phyloP scores from a whole-genome alignment of 2,797 vertebrate genomes.

The Pipistrellus kuhlii region DNA sequence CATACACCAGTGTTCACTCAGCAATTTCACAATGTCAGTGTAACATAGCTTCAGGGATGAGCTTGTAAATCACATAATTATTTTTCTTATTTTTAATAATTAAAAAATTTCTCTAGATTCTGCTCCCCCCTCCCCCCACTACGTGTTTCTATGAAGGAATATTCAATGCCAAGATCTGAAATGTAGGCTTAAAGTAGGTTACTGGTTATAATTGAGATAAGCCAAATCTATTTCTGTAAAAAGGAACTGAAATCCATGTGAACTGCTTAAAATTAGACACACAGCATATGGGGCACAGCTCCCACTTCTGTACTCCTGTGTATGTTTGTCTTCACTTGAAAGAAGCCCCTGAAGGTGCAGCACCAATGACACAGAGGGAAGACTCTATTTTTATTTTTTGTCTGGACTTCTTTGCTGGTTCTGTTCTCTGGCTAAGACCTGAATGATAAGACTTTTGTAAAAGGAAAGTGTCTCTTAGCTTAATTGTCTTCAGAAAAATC shows the following conservation, averaged over 20 bases:
- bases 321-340: not conserved
- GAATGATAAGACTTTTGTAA: not conserved
- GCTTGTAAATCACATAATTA: conserved; percentile 85
- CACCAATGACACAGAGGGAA: not conserved
- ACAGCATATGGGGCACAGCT: not conserved
- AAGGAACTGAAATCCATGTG: not conserved
- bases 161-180: not conserved
- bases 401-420: not conserved
- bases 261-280: not conserved
- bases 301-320: not conserved
- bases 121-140: not conserved
- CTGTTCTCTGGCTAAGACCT: not conserved
- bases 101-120: conserved; percentile 51
- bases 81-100: conserved; percentile 85
- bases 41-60: conserved; percentile 80
- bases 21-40: conserved; percentile 81
- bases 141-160: not conserved
- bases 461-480: not conserved
- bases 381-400: too few relatives aligned
- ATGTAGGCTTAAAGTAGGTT: not conserved
- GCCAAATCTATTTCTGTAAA: not conserved
- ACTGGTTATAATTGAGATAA: not conserved
- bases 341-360: too few relatives aligned
- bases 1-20: conserved; percentile 81
- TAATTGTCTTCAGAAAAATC: not conserved